Conservation (phyloP, 2,113 vertebrate species). For the Saguinus imperator region DNA sequence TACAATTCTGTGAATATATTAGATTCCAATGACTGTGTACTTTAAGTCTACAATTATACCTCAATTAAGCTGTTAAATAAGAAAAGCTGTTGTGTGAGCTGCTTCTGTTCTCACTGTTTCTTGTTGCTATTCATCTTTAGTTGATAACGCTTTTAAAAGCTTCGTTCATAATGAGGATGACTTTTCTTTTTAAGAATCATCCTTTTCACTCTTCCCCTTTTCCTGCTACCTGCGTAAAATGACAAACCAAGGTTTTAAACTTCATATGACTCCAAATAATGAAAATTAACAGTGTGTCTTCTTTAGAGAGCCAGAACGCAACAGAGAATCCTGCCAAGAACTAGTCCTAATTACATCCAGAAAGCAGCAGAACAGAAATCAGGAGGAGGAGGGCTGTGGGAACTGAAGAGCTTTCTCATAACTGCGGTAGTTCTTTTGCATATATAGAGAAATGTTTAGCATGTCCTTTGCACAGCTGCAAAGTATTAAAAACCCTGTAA, state of each 20-base stretch:
- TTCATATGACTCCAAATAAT: constrained; percentile 45
- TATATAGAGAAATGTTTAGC: neutral
- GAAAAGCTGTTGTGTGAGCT: neutral
- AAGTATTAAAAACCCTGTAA: constrained; percentile 26
- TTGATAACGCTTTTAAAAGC: neutral
- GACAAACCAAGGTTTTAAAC: constrained; percentile 32
- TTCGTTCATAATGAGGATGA: neutral
- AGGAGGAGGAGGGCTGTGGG: neutral
- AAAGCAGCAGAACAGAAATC: constrained; percentile 10
- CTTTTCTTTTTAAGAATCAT: constrained; percentile 16
- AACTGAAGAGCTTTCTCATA: neutral
- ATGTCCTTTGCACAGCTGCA: constrained; percentile 47
- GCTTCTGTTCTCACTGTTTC: neutral
- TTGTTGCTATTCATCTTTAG: neutral
- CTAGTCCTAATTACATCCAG: constrained; percentile 51
- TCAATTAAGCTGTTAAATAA: neutral
- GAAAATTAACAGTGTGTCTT: constrained; percentile 58
- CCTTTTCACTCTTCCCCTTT: neutral
- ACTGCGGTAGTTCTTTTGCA: neutral
- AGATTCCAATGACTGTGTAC: neutral
- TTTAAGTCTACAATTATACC: neutral
- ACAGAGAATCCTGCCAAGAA: constrained; percentile 15
- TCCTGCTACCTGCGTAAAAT: constrained; percentile 16
- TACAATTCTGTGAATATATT: neutral
- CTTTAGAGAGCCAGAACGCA: constrained; percentile 11